Evolutionary conservation across 2,113 vertebrate genomes (phyloP).

Genomic region (Himantopus leucocephalus): DNA sequence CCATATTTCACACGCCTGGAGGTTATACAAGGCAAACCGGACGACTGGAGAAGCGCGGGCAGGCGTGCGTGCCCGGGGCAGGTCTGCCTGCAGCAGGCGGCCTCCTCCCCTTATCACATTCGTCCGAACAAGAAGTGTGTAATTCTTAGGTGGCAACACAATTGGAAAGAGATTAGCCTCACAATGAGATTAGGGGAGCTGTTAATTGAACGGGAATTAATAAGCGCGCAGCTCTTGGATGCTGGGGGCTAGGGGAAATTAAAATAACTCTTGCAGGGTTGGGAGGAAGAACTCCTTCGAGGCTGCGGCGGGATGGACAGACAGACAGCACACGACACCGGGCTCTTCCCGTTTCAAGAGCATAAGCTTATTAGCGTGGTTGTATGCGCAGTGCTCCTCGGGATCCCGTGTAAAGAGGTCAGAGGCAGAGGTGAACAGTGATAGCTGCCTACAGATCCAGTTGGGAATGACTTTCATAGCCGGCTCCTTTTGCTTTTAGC

Average conservation of each 20-base stretch:
- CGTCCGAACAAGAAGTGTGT: neutral
- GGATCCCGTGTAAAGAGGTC: neutral
- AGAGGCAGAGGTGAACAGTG: neutral
- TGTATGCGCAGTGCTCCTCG: neutral
- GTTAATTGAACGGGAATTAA: neutral
- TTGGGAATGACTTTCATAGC: neutral
- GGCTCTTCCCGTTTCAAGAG: neutral
- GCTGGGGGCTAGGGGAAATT: neutral
- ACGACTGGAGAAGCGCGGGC: neutral
- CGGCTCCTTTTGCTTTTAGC: neutral
- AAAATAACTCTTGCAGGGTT: neutral
- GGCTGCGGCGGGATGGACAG: neutral
- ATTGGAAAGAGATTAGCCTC: neutral
- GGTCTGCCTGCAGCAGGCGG: neutral
- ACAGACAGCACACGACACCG: accelerated
- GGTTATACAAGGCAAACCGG: neutral
- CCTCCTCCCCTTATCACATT: neutral
- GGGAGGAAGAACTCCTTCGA: neutral
- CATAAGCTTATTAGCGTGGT: neutral
- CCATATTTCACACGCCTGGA: neutral
- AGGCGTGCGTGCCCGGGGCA: accelerated
- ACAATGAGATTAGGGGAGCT: neutral
- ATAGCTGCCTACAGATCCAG: neutral
- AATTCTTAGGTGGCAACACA: neutral
- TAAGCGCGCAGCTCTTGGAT: neutral